Conservation (phyloP, 1,140 invertebrate species). For the Amyelois transitella region DNA sequence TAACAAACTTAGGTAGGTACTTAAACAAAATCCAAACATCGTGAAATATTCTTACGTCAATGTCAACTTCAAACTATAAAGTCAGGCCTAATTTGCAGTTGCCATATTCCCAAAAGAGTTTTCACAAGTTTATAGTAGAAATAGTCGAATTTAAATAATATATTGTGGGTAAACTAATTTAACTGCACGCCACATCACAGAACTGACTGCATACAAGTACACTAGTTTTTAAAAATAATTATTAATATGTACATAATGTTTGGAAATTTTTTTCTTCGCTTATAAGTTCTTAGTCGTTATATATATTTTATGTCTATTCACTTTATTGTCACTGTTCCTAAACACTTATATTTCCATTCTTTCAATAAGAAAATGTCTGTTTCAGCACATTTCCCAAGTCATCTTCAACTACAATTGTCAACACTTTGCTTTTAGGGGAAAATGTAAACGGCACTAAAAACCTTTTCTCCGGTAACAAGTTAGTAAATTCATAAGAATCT, state of each 20-base stretch:
- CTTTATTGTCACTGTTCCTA: conserved; percentile 35
- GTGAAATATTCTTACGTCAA: neutral
- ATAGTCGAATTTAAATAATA: no score
- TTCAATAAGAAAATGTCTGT: conserved; percentile 70
- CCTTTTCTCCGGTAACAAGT: conserved; percentile 72
- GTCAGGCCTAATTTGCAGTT: conserved; percentile 21
- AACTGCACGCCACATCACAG: neutral
- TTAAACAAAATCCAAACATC: no score
- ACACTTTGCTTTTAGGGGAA: conserved; percentile 62
- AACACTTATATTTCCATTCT: no score
- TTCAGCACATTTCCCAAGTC: conserved; percentile 76
- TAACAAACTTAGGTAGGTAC: no score
- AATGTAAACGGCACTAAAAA: conserved; percentile 75
- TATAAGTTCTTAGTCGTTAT: neutral
- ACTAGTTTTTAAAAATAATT: no score
- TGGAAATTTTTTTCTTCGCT: no score
- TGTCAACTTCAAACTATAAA: no score
- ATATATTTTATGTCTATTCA: conserved; percentile 7
- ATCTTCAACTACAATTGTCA: conserved; percentile 75
- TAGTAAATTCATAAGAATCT: conserved; percentile 80
- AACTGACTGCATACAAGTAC: neutral
- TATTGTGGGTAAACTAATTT: no score
- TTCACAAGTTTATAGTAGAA: no score
- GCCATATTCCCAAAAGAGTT: conserved; percentile 3
- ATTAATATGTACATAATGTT: neutral